phyloP scores from a whole-genome alignment of 2,113 vertebrate species.

The Poicephalus gulielmi region DNA sequence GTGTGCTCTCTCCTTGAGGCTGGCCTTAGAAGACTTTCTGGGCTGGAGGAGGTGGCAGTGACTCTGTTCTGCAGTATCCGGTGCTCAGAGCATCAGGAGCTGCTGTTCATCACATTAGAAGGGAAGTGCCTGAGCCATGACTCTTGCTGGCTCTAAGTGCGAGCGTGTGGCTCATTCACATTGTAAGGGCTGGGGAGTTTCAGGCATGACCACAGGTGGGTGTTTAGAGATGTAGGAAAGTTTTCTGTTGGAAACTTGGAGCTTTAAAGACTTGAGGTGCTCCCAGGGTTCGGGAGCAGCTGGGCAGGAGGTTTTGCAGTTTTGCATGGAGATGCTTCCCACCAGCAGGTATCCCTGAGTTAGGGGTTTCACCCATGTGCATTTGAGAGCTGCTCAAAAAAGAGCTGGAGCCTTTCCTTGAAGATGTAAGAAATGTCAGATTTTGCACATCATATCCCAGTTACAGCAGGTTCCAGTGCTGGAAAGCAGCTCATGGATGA shows the following conservation, averaged over 20 bases:
- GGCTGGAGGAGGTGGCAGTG: not conserved
- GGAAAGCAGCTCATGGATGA: not conserved
- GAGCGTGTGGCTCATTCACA: fast-evolving
- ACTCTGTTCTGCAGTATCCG: fast-evolving
- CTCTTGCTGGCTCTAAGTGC: not conserved
- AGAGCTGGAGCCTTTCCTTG: not conserved
- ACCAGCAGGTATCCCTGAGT: too few relatives aligned
- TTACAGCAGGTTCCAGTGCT: not conserved
- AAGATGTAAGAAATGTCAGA: not conserved
- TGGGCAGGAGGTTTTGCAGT: not conserved
- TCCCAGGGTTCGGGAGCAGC: not conserved
- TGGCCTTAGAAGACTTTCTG: not conserved
- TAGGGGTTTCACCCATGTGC: not conserved
- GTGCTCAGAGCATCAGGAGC: not conserved
- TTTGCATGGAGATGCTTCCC: not conserved
- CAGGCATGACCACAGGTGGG: not conserved
- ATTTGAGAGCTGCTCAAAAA: not conserved
- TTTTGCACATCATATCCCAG: not conserved
- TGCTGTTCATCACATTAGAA: fast-evolving
- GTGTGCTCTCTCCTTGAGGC: fast-evolving
- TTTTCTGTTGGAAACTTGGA: not conserved
- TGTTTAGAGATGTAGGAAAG: not conserved
- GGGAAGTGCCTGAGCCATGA: not conserved
- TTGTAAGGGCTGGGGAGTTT: not conserved
- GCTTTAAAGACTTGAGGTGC: not conserved